Base-by-base conservation (phyloP, 1,140 invertebrate genomes). In the Stenopsyche tienmushanensis region DNA sequence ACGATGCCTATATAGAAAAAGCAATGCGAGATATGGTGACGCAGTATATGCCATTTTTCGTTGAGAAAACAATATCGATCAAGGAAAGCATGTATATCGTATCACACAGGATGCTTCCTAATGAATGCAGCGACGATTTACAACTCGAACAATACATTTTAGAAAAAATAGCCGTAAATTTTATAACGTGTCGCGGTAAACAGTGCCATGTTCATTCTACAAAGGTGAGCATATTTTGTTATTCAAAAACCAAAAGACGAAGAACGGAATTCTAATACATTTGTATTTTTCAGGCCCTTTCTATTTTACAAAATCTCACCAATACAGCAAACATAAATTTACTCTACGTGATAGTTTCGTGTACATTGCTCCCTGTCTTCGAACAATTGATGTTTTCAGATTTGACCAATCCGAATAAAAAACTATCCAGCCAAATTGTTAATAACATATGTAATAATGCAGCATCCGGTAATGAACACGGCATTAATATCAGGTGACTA, bases 381-480 rank as follows among this genome's bases (percentile, higher is more conserved):
- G 66, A 71, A 52, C 69, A 71, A 34, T 26, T 63, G 7, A 71
- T 71, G 65, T 71, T 68, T 55, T 62, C 66, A 23, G 69, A 71
- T 59, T 23, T n/a, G 18, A 26, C 25, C 17, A 64, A 65, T 54
- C 59, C 66, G 20, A 71, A 68, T 42, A 68, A 60, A 50, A 71
- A 65, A 66, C 52, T 71, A 15, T 41, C 62, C 15, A 21, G 26
- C 23, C 58, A 63, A 45, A 65, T 71, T 41, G 10, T 71, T 1
- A 63, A 64, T 26, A 44, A 29, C 3, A 47, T 71, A 13, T 71
- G 52, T 21, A 55, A 66, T n/a, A 62, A 34, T 54, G 13, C 25
- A 7, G n/a, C n/a, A 49, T 70, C 41, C 34, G 47, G 41, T 53
- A 64, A 21, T 50, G 53, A 44, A 45, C 10, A 5, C n/a, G 20